Base-by-base conservation (phyloP, 2,113 vertebrate species). In the Zosterops borbonicus region DNA sequence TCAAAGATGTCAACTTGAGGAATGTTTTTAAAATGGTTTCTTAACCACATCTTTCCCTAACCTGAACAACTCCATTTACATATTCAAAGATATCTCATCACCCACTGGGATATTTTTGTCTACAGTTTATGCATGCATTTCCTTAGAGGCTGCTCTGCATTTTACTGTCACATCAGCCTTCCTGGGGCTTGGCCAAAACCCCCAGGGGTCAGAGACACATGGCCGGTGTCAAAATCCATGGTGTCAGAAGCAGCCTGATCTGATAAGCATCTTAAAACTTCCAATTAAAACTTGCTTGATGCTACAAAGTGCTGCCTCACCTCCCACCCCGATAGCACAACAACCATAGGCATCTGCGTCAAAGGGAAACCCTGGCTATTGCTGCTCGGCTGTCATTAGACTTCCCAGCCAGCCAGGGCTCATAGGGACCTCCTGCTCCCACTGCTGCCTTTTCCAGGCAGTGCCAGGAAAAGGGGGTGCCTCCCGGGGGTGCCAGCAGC, bases 251-350 rank as follows among this genome's bases (percentile, higher is more conserved):
- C 78, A 95, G 82, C 67, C 53, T 2, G 7, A 27, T 53, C 94
- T 62, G 82, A 94, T 87, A 92, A 83, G 55, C 35, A 55, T 65
- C 59, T 83, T 22, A 62, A 80, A 93, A 59, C 83, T 84, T 70
- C 53, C 78, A 4, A 0, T 47, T 83, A 90, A 76, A 77, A 50
- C 79, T 62, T 55, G 87, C 63, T 46, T 20, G 41, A 3, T 76
- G 75, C 42, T 90, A 70, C 42, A 42, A 83, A 86, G 67, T 3
- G 1, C 62, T 79, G 62, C 67, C 53, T 79, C 6, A 2, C 86
- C 62, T 92, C 79, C 89, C 83, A 69, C 86, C 24, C 71, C 0
- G 6, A 47, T 0, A 84, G 50, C 75, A 60, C 49, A 71, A 52
- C 56, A 59, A 58, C 59, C 2, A 3, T 44, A 46, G 56, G 58